Percentiles rank a stretch among this genome's conserved stretches.
phyloP scores from a whole-genome alignment of 2,888 invertebrate species.

The Lasioglossum malachurum region DNA sequence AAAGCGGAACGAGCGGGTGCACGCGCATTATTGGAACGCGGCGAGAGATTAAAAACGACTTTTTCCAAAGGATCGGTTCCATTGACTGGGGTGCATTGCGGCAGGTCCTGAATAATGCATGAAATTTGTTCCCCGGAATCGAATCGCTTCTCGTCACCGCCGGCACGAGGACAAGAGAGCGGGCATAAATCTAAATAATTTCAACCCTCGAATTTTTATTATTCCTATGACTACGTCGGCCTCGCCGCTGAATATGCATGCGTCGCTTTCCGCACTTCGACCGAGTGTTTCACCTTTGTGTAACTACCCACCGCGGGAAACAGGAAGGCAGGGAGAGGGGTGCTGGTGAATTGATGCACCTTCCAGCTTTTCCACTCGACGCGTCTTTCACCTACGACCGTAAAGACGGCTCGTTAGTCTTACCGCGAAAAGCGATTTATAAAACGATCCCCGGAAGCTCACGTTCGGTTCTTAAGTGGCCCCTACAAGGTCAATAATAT shows the following conservation, averaged over 20 bases:
- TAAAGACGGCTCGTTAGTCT: conserved; percentile 13
- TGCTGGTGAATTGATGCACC: conserved; percentile 46
- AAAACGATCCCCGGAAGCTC: not conserved
- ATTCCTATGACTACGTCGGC: conserved; percentile 76
- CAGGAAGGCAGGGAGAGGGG: not conserved
- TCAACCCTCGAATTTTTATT: conserved; percentile 81
- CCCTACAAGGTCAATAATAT: no score
- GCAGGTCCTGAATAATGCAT: conserved; percentile 82
- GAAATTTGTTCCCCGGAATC: conserved; percentile 83
- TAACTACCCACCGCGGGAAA: conserved; percentile 55
- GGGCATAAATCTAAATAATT: conserved; percentile 84
- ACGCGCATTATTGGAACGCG: conserved; percentile 69
- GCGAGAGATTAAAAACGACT: conserved; percentile 73
- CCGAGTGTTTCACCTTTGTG: conserved; percentile 73
- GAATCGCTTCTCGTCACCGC: conserved; percentile 80
- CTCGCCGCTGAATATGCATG: conserved; percentile 78
- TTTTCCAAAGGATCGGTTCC: conserved; percentile 79
- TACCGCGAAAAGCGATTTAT: not conserved
- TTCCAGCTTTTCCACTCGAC: conserved; percentile 21
- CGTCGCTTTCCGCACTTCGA: conserved; percentile 68
- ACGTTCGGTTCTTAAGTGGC: no score
- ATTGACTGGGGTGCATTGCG: conserved; percentile 77
- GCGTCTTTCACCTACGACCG: conserved; percentile 36
- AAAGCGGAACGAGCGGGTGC: conserved; percentile 39
- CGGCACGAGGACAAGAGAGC: conserved; percentile 79